A percentile compares a stretch with the other conserved stretches of the same genome.
phyloP scores from a whole-genome alignment of 2,888 invertebrate species.

The Acanthacorydalis orientalis region DNA sequence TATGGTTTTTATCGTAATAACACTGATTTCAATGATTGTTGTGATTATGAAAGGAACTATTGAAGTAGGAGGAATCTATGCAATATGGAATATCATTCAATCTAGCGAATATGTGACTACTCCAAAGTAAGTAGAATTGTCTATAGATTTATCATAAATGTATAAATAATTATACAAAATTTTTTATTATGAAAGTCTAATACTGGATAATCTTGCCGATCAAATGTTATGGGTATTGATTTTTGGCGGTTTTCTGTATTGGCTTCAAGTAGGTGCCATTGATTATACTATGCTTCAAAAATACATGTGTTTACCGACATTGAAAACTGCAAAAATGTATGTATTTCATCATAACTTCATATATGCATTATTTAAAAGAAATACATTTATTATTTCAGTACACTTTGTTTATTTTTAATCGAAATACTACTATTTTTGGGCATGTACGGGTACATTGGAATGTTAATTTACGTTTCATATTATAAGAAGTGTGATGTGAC shows the following conservation, averaged over 20 bases:
- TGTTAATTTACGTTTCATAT: too few relatives aligned
- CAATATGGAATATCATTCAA: conserved; percentile 46
- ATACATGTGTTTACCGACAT: conserved; percentile 55
- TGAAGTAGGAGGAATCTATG: conserved; percentile 49
- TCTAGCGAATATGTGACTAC: conserved; percentile 51
- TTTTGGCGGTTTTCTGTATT: conserved; percentile 59
- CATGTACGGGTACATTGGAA: too few relatives aligned
- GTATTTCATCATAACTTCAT: too few relatives aligned
- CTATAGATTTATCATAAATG: too few relatives aligned
- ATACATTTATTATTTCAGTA: too few relatives aligned
- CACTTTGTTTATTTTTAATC: too few relatives aligned
- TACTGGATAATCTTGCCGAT: conserved; percentile 60
- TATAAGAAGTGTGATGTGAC: too few relatives aligned
- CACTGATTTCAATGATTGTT: conserved; percentile 56
- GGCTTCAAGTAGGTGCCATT: conserved; percentile 57
- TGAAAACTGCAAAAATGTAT: conserved; percentile 52
- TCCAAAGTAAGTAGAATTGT: conserved; percentile 35
- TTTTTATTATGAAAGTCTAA: conserved; percentile 36
- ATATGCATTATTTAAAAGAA: too few relatives aligned
- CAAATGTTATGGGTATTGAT: conserved; percentile 61
- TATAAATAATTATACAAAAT: too few relatives aligned
- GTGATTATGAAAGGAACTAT: conserved; percentile 58
- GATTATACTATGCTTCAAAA: conserved; percentile 79
- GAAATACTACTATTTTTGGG: too few relatives aligned
- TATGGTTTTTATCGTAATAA: conserved; percentile 58